Percentiles rank a stretch among this genome's conserved stretches.
These are phyloP conservation scores for Oncorhynchus kisutch DNA, from an alignment of 2,113 vertebrate genomes.

Conservation along the genomic window DNA sequence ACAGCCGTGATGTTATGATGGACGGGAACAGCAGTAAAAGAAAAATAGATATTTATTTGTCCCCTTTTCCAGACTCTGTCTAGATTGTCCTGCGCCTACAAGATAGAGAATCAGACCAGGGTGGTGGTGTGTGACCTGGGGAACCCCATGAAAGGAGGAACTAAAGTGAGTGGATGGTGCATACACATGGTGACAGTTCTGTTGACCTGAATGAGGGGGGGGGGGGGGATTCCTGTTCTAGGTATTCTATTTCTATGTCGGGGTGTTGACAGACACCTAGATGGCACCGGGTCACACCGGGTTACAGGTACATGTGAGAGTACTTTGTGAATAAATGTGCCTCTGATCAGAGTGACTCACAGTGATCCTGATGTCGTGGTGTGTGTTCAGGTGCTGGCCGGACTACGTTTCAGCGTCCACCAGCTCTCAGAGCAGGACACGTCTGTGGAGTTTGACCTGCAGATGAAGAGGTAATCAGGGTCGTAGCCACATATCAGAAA, in stretches of 20 bases:
- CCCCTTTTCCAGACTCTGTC: constrained; percentile 74
- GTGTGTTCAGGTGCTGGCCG: constrained; percentile 78
- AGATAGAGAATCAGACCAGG: constrained; percentile 92
- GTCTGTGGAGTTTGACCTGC: constrained; percentile 88
- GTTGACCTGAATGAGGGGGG: background rate
- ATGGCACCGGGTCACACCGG: too few species aligned
- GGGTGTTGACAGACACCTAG: too few species aligned
- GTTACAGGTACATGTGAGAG: too few species aligned
- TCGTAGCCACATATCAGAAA: too few species aligned
- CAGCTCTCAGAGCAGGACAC: constrained; percentile 95
- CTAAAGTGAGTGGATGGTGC: constrained; percentile 77
- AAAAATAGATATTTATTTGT: background rate
- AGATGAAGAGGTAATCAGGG: constrained; percentile 83
- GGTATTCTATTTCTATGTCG: background rate
- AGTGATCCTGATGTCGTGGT: background rate
- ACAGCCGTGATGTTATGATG: background rate
- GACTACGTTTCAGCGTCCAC: constrained; percentile 90
- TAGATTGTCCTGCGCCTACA: constrained; percentile 91
- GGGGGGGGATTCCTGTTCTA: background rate
- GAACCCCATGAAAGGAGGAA: constrained; percentile 96
- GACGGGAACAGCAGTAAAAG: too few species aligned
- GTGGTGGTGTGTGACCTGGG: constrained; percentile 95
- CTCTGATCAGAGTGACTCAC: too few species aligned
- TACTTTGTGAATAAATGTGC: too few species aligned
- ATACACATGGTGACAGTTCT: background rate